phyloP scores from a whole-genome alignment of 2,113 vertebrate species.

The Solenodon paradoxus region DNA sequence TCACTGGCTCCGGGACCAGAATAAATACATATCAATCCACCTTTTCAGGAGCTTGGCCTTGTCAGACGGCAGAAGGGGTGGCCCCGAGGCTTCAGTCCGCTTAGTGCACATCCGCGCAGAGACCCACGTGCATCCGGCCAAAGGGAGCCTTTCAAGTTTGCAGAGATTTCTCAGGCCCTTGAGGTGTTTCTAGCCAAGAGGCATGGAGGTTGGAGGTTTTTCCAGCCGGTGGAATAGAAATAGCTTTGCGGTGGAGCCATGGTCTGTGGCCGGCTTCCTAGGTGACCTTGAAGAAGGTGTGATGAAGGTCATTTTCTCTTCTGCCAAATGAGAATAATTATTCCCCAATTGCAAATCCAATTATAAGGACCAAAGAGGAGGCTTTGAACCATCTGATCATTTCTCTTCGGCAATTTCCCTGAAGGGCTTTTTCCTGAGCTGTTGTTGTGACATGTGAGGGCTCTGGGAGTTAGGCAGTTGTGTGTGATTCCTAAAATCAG shows the following conservation, averaged over 20 bases:
- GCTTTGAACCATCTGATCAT: not conserved
- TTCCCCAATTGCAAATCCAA: not conserved
- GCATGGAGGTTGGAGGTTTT: no score
- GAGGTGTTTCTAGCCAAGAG: no score
- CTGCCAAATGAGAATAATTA: not conserved
- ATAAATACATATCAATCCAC: not conserved
- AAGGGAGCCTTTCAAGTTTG: not conserved
- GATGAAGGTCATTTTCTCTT: not conserved
- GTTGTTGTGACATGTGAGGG: rapidly evolving
- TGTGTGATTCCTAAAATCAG: rapidly evolving
- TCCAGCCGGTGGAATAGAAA: not conserved
- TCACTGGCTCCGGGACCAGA: not conserved
- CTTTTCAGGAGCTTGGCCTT: rapidly evolving
- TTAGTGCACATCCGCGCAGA: rapidly evolving
- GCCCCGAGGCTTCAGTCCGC: rapidly evolving
- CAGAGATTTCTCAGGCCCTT: rapidly evolving
- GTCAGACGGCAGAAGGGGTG: rapidly evolving
- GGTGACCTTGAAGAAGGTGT: not conserved
- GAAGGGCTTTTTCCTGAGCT: not conserved
- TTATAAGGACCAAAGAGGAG: not conserved
- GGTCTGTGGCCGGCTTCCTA: not conserved
- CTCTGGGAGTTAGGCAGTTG: rapidly evolving
- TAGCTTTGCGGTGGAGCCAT: rapidly evolving
- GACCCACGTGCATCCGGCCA: not conserved
- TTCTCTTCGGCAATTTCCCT: not conserved